Evolutionary conservation across 2,888 invertebrate genomes (phyloP).

Genomic region (Eupithecia subumbrata): DNA sequence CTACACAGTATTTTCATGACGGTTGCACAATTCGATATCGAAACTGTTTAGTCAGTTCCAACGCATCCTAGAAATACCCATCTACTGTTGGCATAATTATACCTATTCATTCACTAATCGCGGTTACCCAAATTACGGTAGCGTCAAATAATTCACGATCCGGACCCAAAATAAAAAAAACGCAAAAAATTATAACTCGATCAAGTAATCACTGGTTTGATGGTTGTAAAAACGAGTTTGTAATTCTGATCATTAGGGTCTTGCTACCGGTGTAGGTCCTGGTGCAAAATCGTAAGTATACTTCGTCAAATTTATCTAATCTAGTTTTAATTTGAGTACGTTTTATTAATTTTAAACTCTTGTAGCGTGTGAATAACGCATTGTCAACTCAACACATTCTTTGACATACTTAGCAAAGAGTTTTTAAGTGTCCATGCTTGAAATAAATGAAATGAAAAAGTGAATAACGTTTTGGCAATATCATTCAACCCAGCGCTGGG

Average conservation of each 20-base stretch:
- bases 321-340: neutral
- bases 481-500: no score
- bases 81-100: neutral
- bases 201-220: constrained; percentile 58
- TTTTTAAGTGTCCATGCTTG: no score
- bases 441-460: no score
- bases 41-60: neutral
- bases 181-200: constrained; percentile 56
- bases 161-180: constrained; percentile 39
- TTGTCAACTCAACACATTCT: no score
- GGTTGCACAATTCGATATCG: neutral
- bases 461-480: no score
- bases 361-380: no score
- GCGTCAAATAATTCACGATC: constrained; percentile 33
- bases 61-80: neutral
- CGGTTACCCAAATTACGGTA: constrained; percentile 27
- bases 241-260: constrained; percentile 69
- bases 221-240: constrained; percentile 58
- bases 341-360: neutral
- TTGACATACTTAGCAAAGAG: no score
- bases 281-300: neutral
- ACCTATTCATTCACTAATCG: constrained; percentile 1
- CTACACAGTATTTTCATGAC: neutral
- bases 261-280: constrained; percentile 62
- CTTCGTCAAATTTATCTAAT: neutral